Evolutionary conservation across 2,888 invertebrate species (phyloP).

Genomic region (Machimus rusticus): DNA sequence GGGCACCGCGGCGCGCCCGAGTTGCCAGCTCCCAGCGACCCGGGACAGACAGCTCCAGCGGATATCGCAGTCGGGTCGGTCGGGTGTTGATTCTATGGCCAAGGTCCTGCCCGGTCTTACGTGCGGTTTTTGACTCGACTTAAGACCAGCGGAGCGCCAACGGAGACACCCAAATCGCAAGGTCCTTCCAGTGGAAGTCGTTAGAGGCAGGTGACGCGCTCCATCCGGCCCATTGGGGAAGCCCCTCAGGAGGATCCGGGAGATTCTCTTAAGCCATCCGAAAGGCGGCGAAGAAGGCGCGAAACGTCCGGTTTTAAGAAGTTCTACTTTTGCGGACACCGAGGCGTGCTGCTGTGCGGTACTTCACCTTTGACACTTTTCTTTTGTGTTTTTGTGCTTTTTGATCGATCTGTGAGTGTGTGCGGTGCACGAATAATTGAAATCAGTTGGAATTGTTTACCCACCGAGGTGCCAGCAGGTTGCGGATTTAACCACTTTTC

Average conservation of each 20-base stretch:
- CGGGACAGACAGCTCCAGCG: constrained; percentile 37
- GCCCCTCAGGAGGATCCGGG: constrained; percentile 35
- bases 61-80: constrained; percentile 43
- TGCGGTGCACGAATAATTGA: constrained; percentile 4
- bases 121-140: constrained; percentile 41
- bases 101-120: constrained; percentile 31
- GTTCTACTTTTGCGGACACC: background rate
- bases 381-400: too few relatives aligned
- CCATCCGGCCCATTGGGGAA: constrained; percentile 39
- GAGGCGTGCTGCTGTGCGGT: background rate
- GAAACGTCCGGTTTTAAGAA: constrained; percentile 18
- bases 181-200: constrained; percentile 47
- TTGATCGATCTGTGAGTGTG: constrained; percentile 17
- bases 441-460: constrained; percentile 10
- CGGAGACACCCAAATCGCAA: constrained; percentile 41
- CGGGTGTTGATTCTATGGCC: constrained; percentile 35
- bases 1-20: background rate
- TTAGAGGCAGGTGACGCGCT: constrained; percentile 42
- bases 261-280: constrained; percentile 2
- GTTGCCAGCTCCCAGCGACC: constrained; percentile 7
- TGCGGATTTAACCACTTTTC: background rate
- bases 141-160: background rate
- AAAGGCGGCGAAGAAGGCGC: constrained; percentile 31
- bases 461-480: background rate
- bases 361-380: constrained; percentile 2